Percentiles rank a stretch among this genome's conserved stretches.
phyloP scores from a whole-genome alignment of 2,797 vertebrate genomes.

The Chlorospingus flavigularis region DNA sequence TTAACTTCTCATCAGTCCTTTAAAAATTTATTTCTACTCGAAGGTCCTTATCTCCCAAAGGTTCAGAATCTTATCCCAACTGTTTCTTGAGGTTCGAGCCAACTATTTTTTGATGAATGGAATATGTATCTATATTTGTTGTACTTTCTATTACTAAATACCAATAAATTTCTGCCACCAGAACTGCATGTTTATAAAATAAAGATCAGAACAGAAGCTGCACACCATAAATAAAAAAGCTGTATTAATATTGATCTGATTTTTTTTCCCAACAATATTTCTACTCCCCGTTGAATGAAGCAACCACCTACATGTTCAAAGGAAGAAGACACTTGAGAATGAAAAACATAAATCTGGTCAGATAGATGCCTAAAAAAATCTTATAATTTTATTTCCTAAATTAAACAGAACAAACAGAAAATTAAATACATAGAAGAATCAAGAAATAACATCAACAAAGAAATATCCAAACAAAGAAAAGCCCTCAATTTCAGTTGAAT shows the following conservation, averaged over 20 bases:
- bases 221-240: accelerated
- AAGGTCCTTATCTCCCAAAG: background rate
- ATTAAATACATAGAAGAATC: background rate
- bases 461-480: background rate
- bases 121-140: background rate
- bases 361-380: background rate
- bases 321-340: background rate
- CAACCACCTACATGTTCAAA: background rate
- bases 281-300: background rate
- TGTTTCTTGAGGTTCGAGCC: background rate
- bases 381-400: background rate
- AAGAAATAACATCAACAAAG: background rate
- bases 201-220: background rate
- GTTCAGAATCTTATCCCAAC: background rate
- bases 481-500: background rate
- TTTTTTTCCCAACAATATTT: background rate
- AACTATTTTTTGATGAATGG: background rate
- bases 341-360: background rate
- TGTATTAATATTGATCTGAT: background rate
- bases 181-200: background rate
- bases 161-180: background rate
- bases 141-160: background rate
- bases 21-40: background rate
- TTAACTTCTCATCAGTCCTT: background rate
- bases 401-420: background rate